These are phyloP conservation scores for Heliconius hermathena DNA, from an alignment of 1,140 invertebrate genomes.

Conservation along the genomic window DNA sequence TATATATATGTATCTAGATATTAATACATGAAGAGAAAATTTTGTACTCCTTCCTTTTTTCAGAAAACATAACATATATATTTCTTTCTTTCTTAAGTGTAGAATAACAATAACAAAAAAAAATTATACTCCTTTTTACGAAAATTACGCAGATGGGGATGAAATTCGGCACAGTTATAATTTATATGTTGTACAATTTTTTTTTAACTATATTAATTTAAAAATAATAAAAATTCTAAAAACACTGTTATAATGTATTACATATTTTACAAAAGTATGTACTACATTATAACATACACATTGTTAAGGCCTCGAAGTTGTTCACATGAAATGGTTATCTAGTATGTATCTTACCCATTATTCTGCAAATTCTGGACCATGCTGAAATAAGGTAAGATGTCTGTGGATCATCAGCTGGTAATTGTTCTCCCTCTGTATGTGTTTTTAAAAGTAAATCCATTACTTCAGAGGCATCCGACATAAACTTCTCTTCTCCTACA, in stretches of 20 bases:
- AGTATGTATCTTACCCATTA: constrained; percentile 86
- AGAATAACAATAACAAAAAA: not conserved
- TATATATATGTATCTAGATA: too few species aligned
- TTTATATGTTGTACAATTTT: too few species aligned
- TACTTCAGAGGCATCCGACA: constrained; percentile 95
- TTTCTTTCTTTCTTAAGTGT: not conserved
- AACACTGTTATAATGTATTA: too few species aligned
- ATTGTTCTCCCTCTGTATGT: constrained; percentile 90
- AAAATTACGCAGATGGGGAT: too few species aligned
- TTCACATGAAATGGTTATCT: not conserved
- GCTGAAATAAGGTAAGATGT: constrained; percentile 99
- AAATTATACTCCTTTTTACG: not conserved
- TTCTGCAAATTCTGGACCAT: constrained; percentile 99
- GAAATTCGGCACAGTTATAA: too few species aligned
- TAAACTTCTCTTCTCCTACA: constrained; percentile 98
- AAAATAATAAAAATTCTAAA: too few species aligned
- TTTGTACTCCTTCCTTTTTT: too few species aligned
- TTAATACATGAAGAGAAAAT: too few species aligned
- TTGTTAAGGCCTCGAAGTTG: not conserved
- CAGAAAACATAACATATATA: too few species aligned
- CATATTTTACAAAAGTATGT: too few species aligned
- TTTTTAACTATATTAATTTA: too few species aligned
- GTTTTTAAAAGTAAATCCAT: constrained; percentile 98
- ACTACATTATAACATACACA: not conserved
- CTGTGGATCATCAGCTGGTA: constrained; percentile 98